A percentile compares a stretch with the other conserved stretches of the same genome.
Conservation (phyloP, 2,113 vertebrate species). For the Lepus americanus region DNA sequence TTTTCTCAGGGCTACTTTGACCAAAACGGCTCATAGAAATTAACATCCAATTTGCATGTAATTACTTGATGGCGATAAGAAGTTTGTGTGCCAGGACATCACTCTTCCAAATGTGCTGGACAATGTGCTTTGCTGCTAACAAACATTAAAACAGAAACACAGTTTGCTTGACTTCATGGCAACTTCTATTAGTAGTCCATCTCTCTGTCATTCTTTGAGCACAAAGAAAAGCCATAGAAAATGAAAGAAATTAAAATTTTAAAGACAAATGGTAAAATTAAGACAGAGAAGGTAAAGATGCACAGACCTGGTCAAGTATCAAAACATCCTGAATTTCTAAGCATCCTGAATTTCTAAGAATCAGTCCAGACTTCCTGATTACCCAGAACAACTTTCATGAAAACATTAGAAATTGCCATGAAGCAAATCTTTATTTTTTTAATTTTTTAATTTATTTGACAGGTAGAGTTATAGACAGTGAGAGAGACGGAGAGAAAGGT, state of each 20-base stretch:
- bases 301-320: background rate
- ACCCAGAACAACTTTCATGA: background rate
- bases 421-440: background rate
- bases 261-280: background rate
- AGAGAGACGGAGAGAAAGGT: no score
- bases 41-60: background rate
- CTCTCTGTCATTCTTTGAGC: background rate
- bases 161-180: background rate
- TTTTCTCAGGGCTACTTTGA: background rate
- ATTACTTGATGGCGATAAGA: background rate
- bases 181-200: background rate
- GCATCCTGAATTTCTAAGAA: background rate
- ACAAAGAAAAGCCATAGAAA: background rate
- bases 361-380: background rate
- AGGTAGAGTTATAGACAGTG: no score
- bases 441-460: no score
- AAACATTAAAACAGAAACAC: background rate
- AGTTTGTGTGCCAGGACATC: background rate
- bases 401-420: background rate
- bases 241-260: slow-evolving; percentile 22
- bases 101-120: background rate
- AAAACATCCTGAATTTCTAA: background rate
- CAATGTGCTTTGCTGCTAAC: background rate
- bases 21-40: background rate
- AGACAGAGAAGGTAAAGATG: background rate